Evolutionary conservation across 2,888 invertebrate genomes (phyloP), one percentile per base, ranked within the genome.

Genomic region (Drosophila gaucha): DNA sequence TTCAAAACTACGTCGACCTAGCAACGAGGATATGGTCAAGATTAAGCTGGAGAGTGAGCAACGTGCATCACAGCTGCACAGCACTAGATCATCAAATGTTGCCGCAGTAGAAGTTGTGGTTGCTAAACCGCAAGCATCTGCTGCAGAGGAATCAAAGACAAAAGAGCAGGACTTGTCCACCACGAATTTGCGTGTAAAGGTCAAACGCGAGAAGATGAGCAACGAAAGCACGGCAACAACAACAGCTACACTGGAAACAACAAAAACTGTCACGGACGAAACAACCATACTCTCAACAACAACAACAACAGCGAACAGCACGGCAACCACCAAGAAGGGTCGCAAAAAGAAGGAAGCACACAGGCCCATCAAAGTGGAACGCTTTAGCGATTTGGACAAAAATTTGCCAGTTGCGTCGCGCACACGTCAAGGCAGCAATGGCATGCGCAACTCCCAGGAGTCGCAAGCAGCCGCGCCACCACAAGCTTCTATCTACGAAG

Each of bases 401-500:
- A 38, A 36, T 3, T 65, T 68, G 8, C 80, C 88, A 0, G 69
- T 90, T 1, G 64, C 90, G 0, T 80, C 89, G 3, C 89, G 90
- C 1, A 90, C 90, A 14, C 89, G 90, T 22, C 72, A 80, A 18
- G 69, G 78, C 9, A 89, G 71, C 63, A 54, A 35, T 1, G 66
- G 33, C 0, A 44, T 55, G 9, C 66, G 67, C 2, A 56, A 33
- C 16, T 59, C 74, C 0, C 60, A 68, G 14, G 63, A 70, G 20
- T 43, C 57, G 5, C 63, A 63, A 10, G 33, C 24, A n/a, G 8
- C 49, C n/a, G 24, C 46, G 12, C 62, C 56, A 0, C 39, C 66
- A 16, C 64, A 76, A 30, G 80, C 86, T 1, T 92, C 92, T 3
- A 86, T 92, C 8, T 93, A 92, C 65, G 92, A 92, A 74, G 93